These are phyloP conservation scores for Belonocnema kinseyi DNA, from an alignment of 1,140 invertebrate genomes.

Conservation along the genomic window DNA sequence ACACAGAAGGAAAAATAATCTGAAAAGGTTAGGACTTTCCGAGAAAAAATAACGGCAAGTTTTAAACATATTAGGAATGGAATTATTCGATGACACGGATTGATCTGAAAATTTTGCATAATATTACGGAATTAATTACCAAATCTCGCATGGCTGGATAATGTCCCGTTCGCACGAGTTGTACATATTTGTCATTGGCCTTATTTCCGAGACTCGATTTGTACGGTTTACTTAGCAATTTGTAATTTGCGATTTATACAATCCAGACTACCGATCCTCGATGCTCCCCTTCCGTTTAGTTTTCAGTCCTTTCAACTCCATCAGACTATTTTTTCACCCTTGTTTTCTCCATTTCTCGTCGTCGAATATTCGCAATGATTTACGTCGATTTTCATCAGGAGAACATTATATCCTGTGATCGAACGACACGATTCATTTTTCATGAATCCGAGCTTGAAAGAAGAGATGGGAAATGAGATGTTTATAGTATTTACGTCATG, in stretches of 20 bases:
- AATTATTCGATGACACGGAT: conserved; percentile 23
- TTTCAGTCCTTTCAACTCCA: conserved; percentile 3
- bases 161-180: conserved; percentile 27
- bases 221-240: conserved; percentile 64
- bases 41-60: background rate
- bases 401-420: background rate
- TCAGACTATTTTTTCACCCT: conserved; percentile 29
- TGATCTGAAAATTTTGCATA: conserved; percentile 27
- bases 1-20: background rate
- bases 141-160: conserved; percentile 53
- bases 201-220: conserved; percentile 51
- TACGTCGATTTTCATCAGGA: background rate
- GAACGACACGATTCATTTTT: background rate
- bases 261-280: conserved; percentile 33
- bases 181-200: conserved; percentile 45
- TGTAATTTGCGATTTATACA: conserved; percentile 57
- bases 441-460: background rate
- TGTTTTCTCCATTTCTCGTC: background rate
- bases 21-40: background rate
- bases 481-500: too few relatives aligned
- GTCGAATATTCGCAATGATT: conserved; percentile 13
- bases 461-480: too few relatives aligned
- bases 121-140: conserved; percentile 56
- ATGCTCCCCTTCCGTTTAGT: conserved; percentile 35
- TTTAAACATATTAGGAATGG: conserved; percentile 6